phyloP scores from a whole-genome alignment of 2,888 invertebrate species.

The Cyclophora albipunctata region DNA sequence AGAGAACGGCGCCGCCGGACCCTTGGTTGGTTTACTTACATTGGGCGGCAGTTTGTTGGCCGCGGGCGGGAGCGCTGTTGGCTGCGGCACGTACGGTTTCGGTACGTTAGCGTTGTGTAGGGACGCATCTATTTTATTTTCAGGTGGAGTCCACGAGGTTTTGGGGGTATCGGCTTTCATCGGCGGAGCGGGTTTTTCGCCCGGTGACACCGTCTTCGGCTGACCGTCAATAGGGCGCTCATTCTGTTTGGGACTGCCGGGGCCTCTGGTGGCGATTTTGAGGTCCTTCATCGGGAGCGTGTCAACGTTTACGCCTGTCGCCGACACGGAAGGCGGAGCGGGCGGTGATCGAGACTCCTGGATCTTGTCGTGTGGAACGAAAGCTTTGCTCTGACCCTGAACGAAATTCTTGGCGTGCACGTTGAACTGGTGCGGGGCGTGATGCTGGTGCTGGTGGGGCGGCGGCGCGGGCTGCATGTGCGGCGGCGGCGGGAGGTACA shows the following conservation, averaged over 20 bases:
- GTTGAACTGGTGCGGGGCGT: constrained; percentile 63
- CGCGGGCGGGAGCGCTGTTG: constrained; percentile 34
- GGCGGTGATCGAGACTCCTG: constrained; percentile 43
- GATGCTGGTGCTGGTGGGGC: constrained; percentile 46
- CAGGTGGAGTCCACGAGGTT: constrained; percentile 48
- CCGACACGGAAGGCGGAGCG: constrained; percentile 32
- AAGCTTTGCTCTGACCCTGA: constrained; percentile 52
- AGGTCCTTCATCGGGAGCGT: constrained; percentile 61
- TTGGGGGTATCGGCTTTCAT: constrained; percentile 50
- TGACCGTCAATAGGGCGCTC: constrained; percentile 35
- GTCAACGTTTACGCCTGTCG: constrained; percentile 39
- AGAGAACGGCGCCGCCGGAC: constrained; percentile 65
- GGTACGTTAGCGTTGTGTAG: constrained; percentile 18
- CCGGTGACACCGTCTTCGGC: constrained; percentile 25
- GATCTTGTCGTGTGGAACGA: constrained; percentile 38
- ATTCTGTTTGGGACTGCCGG: constrained; percentile 54
- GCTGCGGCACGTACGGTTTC: constrained; percentile 46
- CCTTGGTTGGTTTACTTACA: constrained; percentile 48
- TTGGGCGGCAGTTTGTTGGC: constrained; percentile 45
- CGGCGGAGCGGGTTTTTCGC: constrained; percentile 40
- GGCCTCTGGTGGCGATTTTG: constrained; percentile 50
- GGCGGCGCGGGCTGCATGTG: constrained; percentile 49
- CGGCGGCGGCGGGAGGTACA: constrained; percentile 58
- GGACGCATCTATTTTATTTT: constrained; percentile 29
- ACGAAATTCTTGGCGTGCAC: constrained; percentile 72